Base-by-base conservation (phyloP, 2,797 vertebrate genomes). In the Menidia menidia region DNA sequence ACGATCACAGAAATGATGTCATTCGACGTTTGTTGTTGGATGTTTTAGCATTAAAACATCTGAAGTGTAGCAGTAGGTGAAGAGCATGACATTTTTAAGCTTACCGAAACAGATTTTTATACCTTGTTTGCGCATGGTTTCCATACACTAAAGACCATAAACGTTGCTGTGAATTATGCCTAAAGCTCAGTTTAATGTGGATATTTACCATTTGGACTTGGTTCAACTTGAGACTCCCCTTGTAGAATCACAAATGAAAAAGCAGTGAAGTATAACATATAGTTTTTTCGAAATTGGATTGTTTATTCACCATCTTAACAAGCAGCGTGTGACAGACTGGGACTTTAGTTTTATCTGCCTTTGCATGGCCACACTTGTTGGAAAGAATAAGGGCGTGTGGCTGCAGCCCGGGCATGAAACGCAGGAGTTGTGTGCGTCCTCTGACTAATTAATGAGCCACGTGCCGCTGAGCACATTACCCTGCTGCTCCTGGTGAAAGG, bases 361-460 rank as follows among this genome's bases (percentile, higher is more conserved):
- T 0, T 53, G 43, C 69, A 35, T 55, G 78, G 66, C 71, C 48
- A 64, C 31, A 57, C 78, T 79, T 77, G 67, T 47, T 55, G 33
- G 42, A 74, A 33, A 60, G 56, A 7, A 16, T 19, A 25, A 25
- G 12, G 39, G 25, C 50, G 78, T 68, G 71, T 15, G 41, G 53
- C 53, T 44, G 48, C 64, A 60, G 13, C 42, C 53, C 67, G 78
- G 77, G 81, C 73, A 60, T 86, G 74, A 84, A 78, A 70, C 67
- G 11, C 30, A 73, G 44, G 68, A 65, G 60, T 55, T 72, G 75
- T 55, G 47, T 59, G 58, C 60, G 77, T 73, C 62, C 45, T 30
- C 30, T 90, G 64, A 82, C 75, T 92, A 84, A 90, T 92, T 93
- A 92, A 92, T 83, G 67, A 68, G 76, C 62, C 87, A 71, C 61